phyloP scores from a whole-genome alignment of 2,797 vertebrate genomes.

The Poecilia picta region DNA sequence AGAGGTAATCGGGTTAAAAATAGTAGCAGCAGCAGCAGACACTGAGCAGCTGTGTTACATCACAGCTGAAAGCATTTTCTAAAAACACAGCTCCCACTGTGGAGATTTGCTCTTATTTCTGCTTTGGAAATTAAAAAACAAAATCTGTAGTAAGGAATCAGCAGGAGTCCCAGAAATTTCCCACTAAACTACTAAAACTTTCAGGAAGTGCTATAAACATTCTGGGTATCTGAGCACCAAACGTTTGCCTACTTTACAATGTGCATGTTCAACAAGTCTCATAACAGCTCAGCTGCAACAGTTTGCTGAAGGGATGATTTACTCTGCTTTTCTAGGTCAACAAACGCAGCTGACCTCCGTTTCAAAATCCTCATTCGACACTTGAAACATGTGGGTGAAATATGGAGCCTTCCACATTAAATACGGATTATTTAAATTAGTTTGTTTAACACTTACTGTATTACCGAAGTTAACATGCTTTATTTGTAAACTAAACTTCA shows the following conservation, averaged over 20 bases:
- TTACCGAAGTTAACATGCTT: background rate
- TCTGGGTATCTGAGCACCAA: background rate
- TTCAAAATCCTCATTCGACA: background rate
- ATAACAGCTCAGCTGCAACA: background rate
- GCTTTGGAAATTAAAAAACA: slow-evolving; percentile 10
- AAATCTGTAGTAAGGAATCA: slow-evolving; percentile 48
- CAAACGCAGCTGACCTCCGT: background rate
- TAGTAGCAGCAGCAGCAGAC: slow-evolving; percentile 44
- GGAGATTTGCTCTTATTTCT: background rate
- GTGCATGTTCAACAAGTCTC: background rate
- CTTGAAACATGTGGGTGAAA: background rate
- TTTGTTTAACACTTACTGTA: too few relatives aligned
- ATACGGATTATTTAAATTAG: background rate
- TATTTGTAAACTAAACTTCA: background rate
- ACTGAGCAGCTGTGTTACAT: slow-evolving; percentile 45
- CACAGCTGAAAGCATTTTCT: slow-evolving; percentile 28
- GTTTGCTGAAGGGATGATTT: background rate
- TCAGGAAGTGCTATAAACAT: background rate
- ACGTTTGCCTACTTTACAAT: background rate
- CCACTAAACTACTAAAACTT: background rate
- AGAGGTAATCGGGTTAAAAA: slow-evolving; percentile 57
- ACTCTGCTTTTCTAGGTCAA: background rate
- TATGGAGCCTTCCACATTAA: background rate
- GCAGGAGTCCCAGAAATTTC: background rate
- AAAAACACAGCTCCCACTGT: slow-evolving; percentile 17